Evolutionary conservation across 2,113 vertebrate genomes (phyloP).

Genomic region (Aleadryas rufinucha): DNA sequence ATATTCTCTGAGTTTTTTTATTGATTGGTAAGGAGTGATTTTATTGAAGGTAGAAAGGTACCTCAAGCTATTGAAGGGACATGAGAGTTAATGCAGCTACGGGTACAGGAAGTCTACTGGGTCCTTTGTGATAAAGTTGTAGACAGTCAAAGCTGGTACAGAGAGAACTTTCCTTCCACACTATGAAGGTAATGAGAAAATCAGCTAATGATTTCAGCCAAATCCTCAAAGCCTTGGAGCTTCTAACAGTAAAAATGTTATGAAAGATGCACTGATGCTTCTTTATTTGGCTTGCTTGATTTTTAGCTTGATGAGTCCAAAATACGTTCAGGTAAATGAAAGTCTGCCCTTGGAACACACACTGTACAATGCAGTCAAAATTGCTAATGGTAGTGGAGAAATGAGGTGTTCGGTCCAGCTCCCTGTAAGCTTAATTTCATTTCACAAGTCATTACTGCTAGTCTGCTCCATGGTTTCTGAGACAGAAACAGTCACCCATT

Average conservation of each 20-base stretch:
- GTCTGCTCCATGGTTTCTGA: neutral
- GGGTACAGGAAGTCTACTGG: constrained; percentile 32
- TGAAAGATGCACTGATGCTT: constrained; percentile 32
- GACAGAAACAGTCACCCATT: constrained; percentile 37
- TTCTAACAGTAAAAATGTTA: constrained; percentile 59
- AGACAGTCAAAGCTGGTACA: neutral
- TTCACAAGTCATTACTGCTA: constrained; percentile 47
- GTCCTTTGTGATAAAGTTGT: constrained; percentile 37
- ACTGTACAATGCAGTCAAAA: constrained; percentile 28
- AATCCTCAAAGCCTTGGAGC: constrained; percentile 25
- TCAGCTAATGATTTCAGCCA: constrained; percentile 27
- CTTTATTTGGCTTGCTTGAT: constrained; percentile 27
- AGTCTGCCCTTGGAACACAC: neutral
- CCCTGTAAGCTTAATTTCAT: constrained; percentile 29
- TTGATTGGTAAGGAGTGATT: constrained; percentile 62
- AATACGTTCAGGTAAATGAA: constrained; percentile 57
- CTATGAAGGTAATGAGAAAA: constrained; percentile 30
- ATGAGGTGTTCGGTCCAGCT: constrained; percentile 9
- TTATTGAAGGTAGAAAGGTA: constrained; percentile 67
- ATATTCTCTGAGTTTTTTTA: constrained; percentile 57
- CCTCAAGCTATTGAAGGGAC: constrained; percentile 52
- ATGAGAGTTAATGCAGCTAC: constrained; percentile 53
- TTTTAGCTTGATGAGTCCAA: constrained; percentile 35
- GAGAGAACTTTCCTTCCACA: constrained; percentile 32
- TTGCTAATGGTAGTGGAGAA: constrained; percentile 34